phyloP scores from a whole-genome alignment of 23 tunicate genomes.

The Trididemnum clinides region DNA sequence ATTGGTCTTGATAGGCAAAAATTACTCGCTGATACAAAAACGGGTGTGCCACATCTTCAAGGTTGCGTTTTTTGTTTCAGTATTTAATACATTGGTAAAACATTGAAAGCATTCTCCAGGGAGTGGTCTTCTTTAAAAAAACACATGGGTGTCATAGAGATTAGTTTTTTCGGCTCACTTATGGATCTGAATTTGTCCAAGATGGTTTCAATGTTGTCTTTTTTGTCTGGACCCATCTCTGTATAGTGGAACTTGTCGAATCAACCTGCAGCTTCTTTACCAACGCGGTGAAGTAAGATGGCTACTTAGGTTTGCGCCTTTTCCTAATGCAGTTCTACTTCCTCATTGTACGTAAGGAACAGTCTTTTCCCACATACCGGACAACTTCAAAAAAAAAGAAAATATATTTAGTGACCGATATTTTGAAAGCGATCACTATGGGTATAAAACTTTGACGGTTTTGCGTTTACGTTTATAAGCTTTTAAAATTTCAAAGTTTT shows the following conservation, averaged over 20 bases:
- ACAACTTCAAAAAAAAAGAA: too few relatives aligned
- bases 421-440: too few relatives aligned
- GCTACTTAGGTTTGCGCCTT: background rate
- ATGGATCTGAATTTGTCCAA: background rate
- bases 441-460: too few relatives aligned
- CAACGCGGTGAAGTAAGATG: background rate
- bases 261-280: background rate
- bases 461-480: too few relatives aligned
- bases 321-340: background rate
- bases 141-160: background rate
- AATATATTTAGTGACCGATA: too few relatives aligned
- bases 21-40: background rate
- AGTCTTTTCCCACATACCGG: background rate
- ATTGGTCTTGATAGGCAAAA: background rate
- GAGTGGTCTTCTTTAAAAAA: background rate
- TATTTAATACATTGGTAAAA: background rate
- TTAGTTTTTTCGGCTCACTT: background rate
- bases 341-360: background rate
- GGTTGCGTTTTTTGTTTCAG: background rate
- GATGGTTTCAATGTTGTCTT: background rate
- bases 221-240: background rate
- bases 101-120: conserved; percentile 2
- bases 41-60: background rate
- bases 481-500: too few relatives aligned
- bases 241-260: background rate